Evolutionary conservation across 2,113 vertebrate genomes (phyloP), one percentile per base, ranked within the genome.

Genomic region (Cairina moschata): DNA sequence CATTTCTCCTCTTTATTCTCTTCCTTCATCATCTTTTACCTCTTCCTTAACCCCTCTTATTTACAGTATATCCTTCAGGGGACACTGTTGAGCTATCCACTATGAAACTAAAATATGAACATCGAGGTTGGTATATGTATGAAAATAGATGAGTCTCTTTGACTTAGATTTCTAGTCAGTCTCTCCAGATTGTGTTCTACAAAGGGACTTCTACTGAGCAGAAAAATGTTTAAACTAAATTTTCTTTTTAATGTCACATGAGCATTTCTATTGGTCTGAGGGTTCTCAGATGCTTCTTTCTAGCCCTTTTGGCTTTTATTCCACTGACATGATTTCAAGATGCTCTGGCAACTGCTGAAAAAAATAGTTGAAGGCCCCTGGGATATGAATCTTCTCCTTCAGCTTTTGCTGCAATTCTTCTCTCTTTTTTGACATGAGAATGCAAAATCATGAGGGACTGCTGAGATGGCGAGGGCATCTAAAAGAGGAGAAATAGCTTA

Each of bases 61-160:
- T 91, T 96, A 91, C 60, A 73, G 21, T 44, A 34, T 42, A 69
- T 87, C 81, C 93, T 96, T 96, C 77, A 91, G 94, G 86, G 93
- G 94, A 95, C 94, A 95, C 81, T 89, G 62, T 95, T 95, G 91
- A 96, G 84, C 91, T 92, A 89, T 76, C 68, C 78, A 31, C 62
- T 79, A 87, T 86, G 86, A 58, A 91, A n/a, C 32, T 68, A 65
- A 92, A 83, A 87, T 56, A 40, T 20, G 92, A 84, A 93, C 38
- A 82, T 79, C 20, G 23, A 63, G 12, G 31, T 55, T 84, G 26
- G 40, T 62, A 2, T 17, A 17, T 62, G 34, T 26, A 56, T 48
- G 28, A 67, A 84, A 84, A 83, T 11, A 56, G 56, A 81, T 83
- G 50, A 60, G 22, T 48, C 36, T 63, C 26, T 83, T 48, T 86